phyloP scores from a whole-genome alignment of 2,888 invertebrate species.

The Nomada fabriciana region DNA sequence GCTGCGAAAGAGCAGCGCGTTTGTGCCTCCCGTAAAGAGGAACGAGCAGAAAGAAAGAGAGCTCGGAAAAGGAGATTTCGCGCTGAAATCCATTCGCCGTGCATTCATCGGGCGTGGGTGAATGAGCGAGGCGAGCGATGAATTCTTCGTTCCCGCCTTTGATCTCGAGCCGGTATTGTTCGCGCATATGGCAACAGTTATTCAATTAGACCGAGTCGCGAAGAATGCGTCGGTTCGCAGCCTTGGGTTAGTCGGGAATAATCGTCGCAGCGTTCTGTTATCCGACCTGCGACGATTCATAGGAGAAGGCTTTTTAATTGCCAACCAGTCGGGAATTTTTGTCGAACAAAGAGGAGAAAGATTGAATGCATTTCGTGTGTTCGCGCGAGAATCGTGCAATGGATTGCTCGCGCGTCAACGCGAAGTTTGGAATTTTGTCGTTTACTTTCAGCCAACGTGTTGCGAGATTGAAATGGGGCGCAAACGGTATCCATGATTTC shows the following conservation, averaged over 20 bases:
- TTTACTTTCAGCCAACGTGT: too few species aligned
- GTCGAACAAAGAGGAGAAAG: neutral
- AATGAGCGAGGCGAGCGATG: slow-evolving; percentile 12
- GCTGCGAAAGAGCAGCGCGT: neutral
- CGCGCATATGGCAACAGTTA: slow-evolving; percentile 28
- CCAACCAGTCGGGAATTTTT: neutral
- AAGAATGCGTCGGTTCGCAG: slow-evolving; percentile 28
- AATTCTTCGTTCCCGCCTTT: slow-evolving; percentile 44
- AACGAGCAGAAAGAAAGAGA: neutral
- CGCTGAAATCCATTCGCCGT: slow-evolving; percentile 3
- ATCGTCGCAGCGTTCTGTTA: neutral
- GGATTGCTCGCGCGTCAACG: too few species aligned
- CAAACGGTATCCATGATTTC: too few species aligned
- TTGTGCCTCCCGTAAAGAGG: too few species aligned
- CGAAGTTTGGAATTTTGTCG: too few species aligned
- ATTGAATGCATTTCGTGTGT: too few species aligned
- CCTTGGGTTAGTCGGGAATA: slow-evolving; percentile 6
- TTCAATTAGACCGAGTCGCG: slow-evolving; percentile 17
- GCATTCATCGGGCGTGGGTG: slow-evolving; percentile 13
- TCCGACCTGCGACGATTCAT: slow-evolving; percentile 21
- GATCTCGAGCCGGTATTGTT: slow-evolving; percentile 37
- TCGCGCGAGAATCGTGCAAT: too few species aligned
- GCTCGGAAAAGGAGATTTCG: neutral
- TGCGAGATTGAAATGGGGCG: too few species aligned
- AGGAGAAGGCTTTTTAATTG: slow-evolving; percentile 15